Evolutionary conservation across 2,797 vertebrate genomes (phyloP).

Genomic region (Mastacembelus armatus): DNA sequence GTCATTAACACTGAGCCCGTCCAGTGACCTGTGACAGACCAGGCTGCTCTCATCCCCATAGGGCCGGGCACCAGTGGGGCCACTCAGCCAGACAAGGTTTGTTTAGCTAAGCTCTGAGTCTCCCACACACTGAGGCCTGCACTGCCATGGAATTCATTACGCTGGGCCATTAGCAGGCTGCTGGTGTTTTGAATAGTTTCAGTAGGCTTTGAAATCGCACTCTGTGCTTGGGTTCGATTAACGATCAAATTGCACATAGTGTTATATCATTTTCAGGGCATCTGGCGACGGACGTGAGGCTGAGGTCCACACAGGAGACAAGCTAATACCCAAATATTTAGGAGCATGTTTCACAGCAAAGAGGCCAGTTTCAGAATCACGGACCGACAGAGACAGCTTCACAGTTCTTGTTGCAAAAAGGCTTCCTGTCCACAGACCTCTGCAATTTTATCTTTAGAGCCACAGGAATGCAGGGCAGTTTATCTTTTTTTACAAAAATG

Average conservation of each 20-base stretch:
- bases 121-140: constrained; percentile 69
- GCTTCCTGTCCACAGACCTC: constrained; percentile 50
- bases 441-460: constrained; percentile 64
- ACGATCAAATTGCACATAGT: constrained; percentile 55
- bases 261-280: constrained; percentile 65
- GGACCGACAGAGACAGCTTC: constrained; percentile 36
- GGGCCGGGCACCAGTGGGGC: constrained; percentile 65
- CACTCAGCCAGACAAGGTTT: constrained; percentile 77
- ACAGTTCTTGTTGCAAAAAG: constrained; percentile 50
- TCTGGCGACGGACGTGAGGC: constrained; percentile 15
- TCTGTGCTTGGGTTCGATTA: constrained; percentile 58
- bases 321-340: constrained; percentile 71
- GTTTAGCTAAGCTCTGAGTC: constrained; percentile 79
- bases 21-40: constrained; percentile 72
- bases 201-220: constrained; percentile 70
- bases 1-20: constrained; percentile 54
- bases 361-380: constrained; percentile 48
- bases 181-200: constrained; percentile 79
- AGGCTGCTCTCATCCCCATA: constrained; percentile 54
- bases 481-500: not conserved
- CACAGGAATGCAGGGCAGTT: constrained; percentile 13
- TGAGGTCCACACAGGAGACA: constrained; percentile 46
- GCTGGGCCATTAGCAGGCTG: constrained; percentile 54
- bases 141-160: constrained; percentile 77
- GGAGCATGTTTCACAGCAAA: constrained; percentile 46